A percentile compares a stretch with the other conserved stretches of the same genome.
phyloP scores from a whole-genome alignment of 2,888 invertebrate species.

The Amorpha juglandis region DNA sequence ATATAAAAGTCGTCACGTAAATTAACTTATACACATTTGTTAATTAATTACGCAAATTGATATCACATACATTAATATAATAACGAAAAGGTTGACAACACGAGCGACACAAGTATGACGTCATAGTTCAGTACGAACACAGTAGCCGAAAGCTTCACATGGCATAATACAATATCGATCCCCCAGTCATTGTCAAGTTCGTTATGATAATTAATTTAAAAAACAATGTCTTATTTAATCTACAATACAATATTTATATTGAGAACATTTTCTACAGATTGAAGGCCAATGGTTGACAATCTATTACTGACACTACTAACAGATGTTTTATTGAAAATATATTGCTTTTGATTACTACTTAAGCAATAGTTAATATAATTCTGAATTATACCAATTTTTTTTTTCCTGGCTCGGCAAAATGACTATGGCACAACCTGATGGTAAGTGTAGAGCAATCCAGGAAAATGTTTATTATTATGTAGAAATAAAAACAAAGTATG shows the following conservation, averaged over 20 bases:
- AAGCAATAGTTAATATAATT: not conserved
- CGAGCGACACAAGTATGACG: constrained; percentile 20
- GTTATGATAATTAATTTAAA: constrained; percentile 25
- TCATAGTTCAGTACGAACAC: constrained; percentile 32
- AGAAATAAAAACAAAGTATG: not conserved
- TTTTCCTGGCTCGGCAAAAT: too few species aligned
- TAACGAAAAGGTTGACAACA: not conserved
- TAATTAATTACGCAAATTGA: constrained; percentile 6
- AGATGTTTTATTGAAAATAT: not conserved
- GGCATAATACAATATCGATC: constrained; percentile 36
- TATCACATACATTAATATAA: constrained; percentile 18
- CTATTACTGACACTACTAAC: not conserved
- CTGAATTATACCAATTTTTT: too few species aligned
- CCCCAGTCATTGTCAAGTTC: constrained; percentile 45
- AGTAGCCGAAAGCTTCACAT: constrained; percentile 44
- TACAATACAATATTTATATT: not conserved
- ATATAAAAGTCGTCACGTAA: not conserved
- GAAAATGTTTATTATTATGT: too few species aligned
- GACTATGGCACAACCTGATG: too few species aligned
- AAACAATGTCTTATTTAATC: not conserved
- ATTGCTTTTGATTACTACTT: too few species aligned
- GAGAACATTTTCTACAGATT: not conserved
- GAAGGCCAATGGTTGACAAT: not conserved
- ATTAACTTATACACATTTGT: not conserved
- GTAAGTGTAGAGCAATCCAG: too few species aligned